Base-by-base conservation (phyloP, 2,113 vertebrate species). In the Syngnathus floridae region DNA sequence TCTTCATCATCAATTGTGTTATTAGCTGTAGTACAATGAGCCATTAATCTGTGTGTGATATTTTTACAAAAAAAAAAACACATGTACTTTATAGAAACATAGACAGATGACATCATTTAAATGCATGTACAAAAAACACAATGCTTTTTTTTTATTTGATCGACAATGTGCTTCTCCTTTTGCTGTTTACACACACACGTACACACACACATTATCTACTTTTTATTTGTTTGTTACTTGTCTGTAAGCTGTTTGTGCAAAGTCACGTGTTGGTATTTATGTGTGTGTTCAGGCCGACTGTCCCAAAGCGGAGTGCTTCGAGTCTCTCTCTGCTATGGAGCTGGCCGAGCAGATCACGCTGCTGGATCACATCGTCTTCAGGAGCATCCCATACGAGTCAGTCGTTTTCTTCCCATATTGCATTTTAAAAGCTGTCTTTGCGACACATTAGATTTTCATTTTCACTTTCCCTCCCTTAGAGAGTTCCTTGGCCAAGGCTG, bases 401-500 rank as follows among this genome's bases (percentile, higher is more conserved):
- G 95, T 94, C 49, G 58, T 62, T 65, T 64, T 16, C 13, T 1
- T 46, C 13, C 1, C 17, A 14, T 16, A 17, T 6, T 4, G 14
- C 14, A 46, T 41, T 41, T 41, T 41, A 9, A 41, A 41, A 41
- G 40, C 40, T 12, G 12, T 41, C 43, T 46, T 17, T 46, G 43
- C 1, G 11, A 45, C 43, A 14, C 13, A 45, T 26, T 22, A 22
- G 1, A 13, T 26, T 45, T 16, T 56, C 73, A 21, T 54, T 54
- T 54, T 10, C 65, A 51, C 48, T 45, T 9, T 73, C 40, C 36
- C 12, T 72, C 66, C 73, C 11, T 41, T 61, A 99, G 97, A 87
- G 97, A 99, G 87, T 99, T 99, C 84, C 92, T 99, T 74, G 96
- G 96, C 55, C 97, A 98, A 72, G 95, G 97, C 31, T 99, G 97